A percentile compares a stretch with the other conserved stretches of the same genome.
Conservation (phyloP, 2,797 vertebrate species). For the Sciurus carolinensis region DNA sequence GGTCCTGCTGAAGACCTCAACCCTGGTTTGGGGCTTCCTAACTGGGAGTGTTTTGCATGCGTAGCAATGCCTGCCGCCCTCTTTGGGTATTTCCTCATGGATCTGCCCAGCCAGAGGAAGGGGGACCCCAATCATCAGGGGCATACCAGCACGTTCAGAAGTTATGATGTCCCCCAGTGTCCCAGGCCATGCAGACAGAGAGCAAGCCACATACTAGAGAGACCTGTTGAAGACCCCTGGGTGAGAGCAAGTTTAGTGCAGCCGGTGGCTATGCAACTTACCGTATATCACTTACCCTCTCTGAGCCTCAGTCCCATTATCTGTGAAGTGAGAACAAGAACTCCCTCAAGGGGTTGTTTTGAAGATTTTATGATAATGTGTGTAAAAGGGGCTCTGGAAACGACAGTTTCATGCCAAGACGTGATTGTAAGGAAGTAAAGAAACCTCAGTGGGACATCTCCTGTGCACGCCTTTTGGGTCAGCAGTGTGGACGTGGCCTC, state of each 20-base stretch:
- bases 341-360: neutral
- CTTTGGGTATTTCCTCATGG: neutral
- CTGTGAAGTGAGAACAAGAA: constrained; percentile 16
- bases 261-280: neutral
- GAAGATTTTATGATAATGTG: neutral
- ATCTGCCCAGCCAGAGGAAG: neutral
- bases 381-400: neutral
- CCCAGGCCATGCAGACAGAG: neutral
- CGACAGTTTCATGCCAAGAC: neutral
- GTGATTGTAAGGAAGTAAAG: neutral
- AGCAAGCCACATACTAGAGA: neutral
- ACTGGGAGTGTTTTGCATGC: neutral
- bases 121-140: neutral
- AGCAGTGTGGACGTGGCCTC: neutral
- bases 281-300: neutral
- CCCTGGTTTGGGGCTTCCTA: neutral
- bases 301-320: constrained; percentile 22
- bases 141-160: neutral
- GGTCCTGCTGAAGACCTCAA: neutral
- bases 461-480: neutral
- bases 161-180: neutral
- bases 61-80: neutral
- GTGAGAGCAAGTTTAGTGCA: neutral
- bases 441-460: neutral
- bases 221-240: neutral